These are phyloP conservation scores for Dynastes tityus DNA, from an alignment of 2,888 invertebrate species.

Conservation along the genomic window DNA sequence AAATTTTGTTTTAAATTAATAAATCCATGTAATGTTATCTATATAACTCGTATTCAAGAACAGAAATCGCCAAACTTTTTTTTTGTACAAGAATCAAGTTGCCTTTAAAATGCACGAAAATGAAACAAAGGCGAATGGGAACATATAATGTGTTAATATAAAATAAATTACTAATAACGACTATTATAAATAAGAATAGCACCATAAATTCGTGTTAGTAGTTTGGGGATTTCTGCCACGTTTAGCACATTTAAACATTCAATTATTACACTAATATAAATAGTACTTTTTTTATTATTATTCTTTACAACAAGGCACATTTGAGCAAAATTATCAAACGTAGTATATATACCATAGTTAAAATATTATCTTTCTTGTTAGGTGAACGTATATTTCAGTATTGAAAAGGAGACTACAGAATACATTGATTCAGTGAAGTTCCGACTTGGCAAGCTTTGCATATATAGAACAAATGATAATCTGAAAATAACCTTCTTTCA, in stretches of 20 bases:
- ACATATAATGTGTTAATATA: background rate
- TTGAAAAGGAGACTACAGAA: background rate
- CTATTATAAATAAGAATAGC: background rate
- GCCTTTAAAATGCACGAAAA: background rate
- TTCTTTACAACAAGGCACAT: conserved; percentile 65
- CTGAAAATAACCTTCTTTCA: no score
- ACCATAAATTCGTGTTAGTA: conserved; percentile 7
- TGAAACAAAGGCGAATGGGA: background rate
- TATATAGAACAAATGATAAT: no score
- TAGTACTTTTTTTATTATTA: conserved; percentile 22
- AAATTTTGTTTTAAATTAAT: conserved; percentile 33
- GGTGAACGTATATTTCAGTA: background rate
- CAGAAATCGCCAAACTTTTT: conserved; percentile 30
- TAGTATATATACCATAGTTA: conserved; percentile 59
- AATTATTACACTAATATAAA: conserved; percentile 9
- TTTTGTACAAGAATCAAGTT: background rate
- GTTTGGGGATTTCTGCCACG: conserved; percentile 19
- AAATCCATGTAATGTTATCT: conserved; percentile 28
- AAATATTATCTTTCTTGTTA: background rate
- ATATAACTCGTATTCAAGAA: conserved; percentile 14
- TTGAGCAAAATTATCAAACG: conserved; percentile 66
- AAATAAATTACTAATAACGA: no score
- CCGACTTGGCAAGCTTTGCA: no score
- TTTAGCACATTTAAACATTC: conserved; percentile 39
- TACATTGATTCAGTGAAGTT: background rate